These are phyloP conservation scores for Trichopoda pennipes DNA, from an alignment of 2,888 invertebrate species.

Conservation along the genomic window DNA sequence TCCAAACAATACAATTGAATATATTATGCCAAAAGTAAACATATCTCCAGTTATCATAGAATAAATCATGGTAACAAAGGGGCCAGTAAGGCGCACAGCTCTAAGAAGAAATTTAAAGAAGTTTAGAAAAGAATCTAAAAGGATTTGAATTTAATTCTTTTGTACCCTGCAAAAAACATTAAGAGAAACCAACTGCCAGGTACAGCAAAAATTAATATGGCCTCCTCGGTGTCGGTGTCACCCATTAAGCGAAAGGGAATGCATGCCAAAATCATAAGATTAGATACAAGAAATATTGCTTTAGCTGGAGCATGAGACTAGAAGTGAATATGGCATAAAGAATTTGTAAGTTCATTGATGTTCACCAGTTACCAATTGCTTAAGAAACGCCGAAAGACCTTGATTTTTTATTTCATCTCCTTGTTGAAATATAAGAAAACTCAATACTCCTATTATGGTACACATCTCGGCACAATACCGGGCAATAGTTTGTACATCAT, in stretches of 20 bases:
- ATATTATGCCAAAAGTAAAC: constrained; percentile 98
- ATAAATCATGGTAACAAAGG: constrained; percentile 99
- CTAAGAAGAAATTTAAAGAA: constrained; percentile 82
- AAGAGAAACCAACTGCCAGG: constrained; percentile 98
- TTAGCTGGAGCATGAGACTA: constrained; percentile 97
- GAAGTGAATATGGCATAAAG: background rate
- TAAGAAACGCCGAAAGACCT: constrained; percentile 93
- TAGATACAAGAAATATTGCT: constrained; percentile 94
- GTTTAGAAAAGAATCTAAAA: background rate
- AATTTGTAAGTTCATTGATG: no score
- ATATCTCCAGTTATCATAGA: constrained; percentile 99
- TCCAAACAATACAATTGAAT: constrained; percentile 95
- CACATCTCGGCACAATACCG: constrained; percentile 91
- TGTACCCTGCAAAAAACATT: constrained; percentile 99
- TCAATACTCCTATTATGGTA: constrained; percentile 91
- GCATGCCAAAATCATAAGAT: constrained; percentile 92
- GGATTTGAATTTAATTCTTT: background rate
- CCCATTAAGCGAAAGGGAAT: constrained; percentile 91
- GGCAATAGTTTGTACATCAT: constrained; percentile 81
- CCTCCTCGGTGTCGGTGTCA: constrained; percentile 92
- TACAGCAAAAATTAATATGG: constrained; percentile 93
- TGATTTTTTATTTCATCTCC: constrained; percentile 97
- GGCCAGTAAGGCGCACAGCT: constrained; percentile 96
- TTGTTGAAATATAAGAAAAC: constrained; percentile 94
- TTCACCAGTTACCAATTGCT: constrained; percentile 88